A percentile compares a stretch with the other conserved stretches of the same genome.
Conservation (phyloP, 2,797 vertebrate genomes). For the Anguilla pacifica region DNA sequence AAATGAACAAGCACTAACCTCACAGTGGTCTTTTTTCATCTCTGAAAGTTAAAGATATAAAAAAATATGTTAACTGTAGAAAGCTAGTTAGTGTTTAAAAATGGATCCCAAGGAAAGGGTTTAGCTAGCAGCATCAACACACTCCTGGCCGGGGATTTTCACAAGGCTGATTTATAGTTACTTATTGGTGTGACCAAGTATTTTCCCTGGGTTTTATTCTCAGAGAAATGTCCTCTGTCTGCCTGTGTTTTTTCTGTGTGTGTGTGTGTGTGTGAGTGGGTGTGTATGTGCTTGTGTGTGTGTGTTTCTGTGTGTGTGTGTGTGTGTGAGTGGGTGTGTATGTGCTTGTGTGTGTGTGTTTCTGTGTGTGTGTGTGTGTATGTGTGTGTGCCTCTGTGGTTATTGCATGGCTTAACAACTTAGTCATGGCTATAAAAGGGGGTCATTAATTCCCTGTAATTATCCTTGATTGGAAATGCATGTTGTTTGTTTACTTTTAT, state of each 20-base stretch:
- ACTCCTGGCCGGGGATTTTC: not conserved
- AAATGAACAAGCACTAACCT: not conserved
- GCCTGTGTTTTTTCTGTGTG: not conserved
- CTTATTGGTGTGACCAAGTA: not conserved
- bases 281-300: not conserved
- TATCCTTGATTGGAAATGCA: constrained; percentile 9
- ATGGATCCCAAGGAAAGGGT: not conserved
- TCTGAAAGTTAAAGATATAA: not conserved
- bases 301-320: too few relatives aligned
- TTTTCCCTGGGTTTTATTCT: not conserved
- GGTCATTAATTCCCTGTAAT: constrained; percentile 20
- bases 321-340: too few relatives aligned
- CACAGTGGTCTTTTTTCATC: not conserved
- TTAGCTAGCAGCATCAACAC: not conserved
- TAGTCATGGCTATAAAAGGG: constrained; percentile 14
- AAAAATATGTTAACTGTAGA: not conserved
- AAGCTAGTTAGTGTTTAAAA: not conserved
- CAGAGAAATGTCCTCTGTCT: not conserved
- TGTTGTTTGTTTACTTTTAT: constrained; percentile 13
- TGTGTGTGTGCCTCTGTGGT: not conserved
- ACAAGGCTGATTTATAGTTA: not conserved
- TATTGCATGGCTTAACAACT: not conserved
- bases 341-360: too few relatives aligned
- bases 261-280: not conserved
- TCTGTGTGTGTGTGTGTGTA: not conserved